These are phyloP conservation scores for Phalacrocorax aristotelis DNA, from an alignment of 2,113 vertebrate species.

Conservation along the genomic window DNA sequence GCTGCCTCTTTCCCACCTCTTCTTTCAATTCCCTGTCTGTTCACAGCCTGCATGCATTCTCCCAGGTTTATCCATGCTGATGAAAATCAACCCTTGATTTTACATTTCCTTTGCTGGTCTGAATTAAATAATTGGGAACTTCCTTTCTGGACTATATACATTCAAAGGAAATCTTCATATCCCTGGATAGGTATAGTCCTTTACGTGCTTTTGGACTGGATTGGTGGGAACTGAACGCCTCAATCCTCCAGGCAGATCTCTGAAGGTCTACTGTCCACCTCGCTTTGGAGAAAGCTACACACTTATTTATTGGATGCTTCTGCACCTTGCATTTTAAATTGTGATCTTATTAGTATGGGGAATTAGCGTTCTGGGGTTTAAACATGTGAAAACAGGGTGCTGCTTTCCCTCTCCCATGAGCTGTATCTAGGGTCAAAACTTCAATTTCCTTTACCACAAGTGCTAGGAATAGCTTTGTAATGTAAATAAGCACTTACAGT, in stretches of 20 bases:
- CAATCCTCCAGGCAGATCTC: not conserved
- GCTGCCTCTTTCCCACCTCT: not conserved
- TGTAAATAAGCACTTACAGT: slow-evolving; percentile 28
- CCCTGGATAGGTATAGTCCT: not conserved
- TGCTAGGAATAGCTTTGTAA: slow-evolving; percentile 22
- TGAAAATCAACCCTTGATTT: not conserved
- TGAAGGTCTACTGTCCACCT: not conserved
- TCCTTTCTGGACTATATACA: not conserved
- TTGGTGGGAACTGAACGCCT: not conserved
- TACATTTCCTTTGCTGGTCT: not conserved
- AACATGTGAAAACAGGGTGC: not conserved
- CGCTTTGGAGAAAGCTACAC: not conserved
- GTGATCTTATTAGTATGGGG: not conserved
- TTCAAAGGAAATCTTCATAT: not conserved
- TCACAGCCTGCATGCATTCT: not conserved
- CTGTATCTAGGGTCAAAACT: not conserved
- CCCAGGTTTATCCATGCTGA: not conserved
- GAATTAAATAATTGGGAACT: not conserved
- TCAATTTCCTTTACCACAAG: not conserved
- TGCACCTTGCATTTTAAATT: not conserved
- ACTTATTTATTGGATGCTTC: not conserved
- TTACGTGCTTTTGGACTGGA: not conserved
- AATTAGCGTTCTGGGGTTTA: not conserved
- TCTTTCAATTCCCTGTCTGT: not conserved
- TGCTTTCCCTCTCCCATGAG: not conserved